phyloP scores from a whole-genome alignment of 1,140 invertebrate genomes.

The Drosophila orena region DNA sequence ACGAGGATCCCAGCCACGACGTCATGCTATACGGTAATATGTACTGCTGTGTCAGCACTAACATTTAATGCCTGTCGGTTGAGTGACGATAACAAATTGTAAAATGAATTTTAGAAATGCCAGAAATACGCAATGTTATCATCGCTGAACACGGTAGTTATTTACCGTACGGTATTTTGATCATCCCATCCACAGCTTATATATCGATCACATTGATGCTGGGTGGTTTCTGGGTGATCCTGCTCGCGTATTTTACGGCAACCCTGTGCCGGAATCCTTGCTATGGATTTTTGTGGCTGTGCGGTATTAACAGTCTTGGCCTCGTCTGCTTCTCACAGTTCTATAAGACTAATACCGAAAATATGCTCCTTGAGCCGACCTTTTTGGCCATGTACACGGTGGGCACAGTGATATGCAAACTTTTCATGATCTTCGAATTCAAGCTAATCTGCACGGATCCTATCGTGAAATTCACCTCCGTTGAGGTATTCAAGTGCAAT shows the following conservation, averaged over 20 bases:
- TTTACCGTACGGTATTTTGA: not conserved
- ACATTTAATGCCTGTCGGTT: too few species aligned
- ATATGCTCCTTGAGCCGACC: not conserved
- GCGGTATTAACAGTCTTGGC: conserved; percentile 12
- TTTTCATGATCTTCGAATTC: conserved; percentile 34
- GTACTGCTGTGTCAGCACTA: not conserved
- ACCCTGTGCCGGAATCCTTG: conserved; percentile 2
- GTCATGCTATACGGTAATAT: not conserved
- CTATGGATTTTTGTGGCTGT: conserved; percentile 8
- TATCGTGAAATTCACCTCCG: conserved; percentile 42
- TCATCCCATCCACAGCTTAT: conserved; percentile 5
- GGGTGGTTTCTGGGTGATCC: conserved; percentile 7
- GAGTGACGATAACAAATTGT: too few species aligned
- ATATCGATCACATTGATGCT: conserved; percentile 18
- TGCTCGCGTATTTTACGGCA: conserved; percentile 32
- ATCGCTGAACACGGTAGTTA: too few species aligned
- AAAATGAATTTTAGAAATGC: too few species aligned
- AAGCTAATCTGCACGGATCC: conserved; percentile 34
- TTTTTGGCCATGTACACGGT: conserved; percentile 30
- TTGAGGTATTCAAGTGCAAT: conserved; percentile 24
- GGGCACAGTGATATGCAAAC: conserved; percentile 28
- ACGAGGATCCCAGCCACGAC: conserved; percentile 25
- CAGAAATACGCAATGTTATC: not conserved
- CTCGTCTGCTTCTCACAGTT: conserved; percentile 24
- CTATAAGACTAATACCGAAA: accelerated